Base-by-base conservation (phyloP, 64 coral and sea anemone species). In the Stichodactyla mertensii region DNA sequence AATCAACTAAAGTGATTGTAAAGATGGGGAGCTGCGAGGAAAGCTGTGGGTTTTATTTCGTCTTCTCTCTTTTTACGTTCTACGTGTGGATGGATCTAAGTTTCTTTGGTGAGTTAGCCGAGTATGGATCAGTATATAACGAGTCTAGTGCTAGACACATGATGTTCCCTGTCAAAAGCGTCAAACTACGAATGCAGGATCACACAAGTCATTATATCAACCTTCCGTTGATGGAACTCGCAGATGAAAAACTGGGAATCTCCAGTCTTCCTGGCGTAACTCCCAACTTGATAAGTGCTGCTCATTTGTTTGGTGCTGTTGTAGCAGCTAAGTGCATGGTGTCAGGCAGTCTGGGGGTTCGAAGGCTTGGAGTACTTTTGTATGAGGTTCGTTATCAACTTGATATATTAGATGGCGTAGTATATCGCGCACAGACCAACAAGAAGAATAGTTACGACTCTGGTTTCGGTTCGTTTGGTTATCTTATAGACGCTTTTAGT, bases 21-120 rank as follows among this genome's bases (percentile, higher is more conserved):
- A 20, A 69, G 55, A 95, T 95, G 93, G 87, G 81, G 15, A 83
- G 93, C 55, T 92, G 87, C 60, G 93, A 89, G 79, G 93, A 95
- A 79, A 95, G 90, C 23, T 95, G 93, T 64, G 90, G 93, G 0
- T 95, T 95, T 61, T 95, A 95, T 79, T 92, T 95, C 27, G 86
- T 95, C 52, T 95, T 95, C 24, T 90, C 90, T 4, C 53, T 95
- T 19, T 85, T 95, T 67, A 95, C 93, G 14, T 95, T 87, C 87
- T 95, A 89, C 18, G 93, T 92, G 19, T 95, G 93, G 93, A 95
- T 92, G 90, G 93, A 95, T 61, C 81, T 92, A n/a, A 95, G 93
- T 71, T 95, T 95, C 79, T 86, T 95, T 55, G 93, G 91, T 67
- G 93, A 95, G 86, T 66, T 95, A 28, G 85, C 86, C 64, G 93